Conservation (phyloP, 2,797 vertebrate genomes). For the Microchirus variegatus region DNA sequence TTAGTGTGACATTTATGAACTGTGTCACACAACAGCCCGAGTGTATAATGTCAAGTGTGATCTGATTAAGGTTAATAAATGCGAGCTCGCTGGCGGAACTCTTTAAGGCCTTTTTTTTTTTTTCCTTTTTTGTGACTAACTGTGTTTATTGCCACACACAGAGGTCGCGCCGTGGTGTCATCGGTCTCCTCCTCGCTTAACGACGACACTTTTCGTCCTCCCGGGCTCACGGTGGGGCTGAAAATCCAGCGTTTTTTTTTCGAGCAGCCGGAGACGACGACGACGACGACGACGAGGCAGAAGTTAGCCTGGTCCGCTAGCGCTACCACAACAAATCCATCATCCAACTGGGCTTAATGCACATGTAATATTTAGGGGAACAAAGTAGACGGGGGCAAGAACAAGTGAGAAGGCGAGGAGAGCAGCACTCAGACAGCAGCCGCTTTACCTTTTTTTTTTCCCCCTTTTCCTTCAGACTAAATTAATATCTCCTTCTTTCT, state of each 20-base stretch:
- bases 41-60: neutral
- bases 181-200: constrained; percentile 9
- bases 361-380: constrained; percentile 48
- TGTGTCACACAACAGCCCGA: neutral
- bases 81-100: neutral
- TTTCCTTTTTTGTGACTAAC: no score
- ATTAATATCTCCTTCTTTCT: constrained; percentile 3
- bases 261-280: neutral
- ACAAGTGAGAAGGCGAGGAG: constrained; percentile 5
- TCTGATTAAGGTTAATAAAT: neutral
- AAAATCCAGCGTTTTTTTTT: constrained; percentile 7
- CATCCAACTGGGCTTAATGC: constrained; percentile 30
- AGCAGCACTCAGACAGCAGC: neutral
- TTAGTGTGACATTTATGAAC: neutral
- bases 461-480: neutral
- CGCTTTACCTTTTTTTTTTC: neutral
- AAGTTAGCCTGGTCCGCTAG: no score
- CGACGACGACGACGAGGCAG: no score
- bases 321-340: constrained; percentile 31
- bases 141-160: no score
- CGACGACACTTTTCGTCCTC: neutral
- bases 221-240: constrained; percentile 13
- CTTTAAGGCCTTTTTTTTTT: no score
- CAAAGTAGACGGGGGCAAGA: constrained; percentile 21
- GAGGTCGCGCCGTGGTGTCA: constrained; percentile 6